phyloP scores from a whole-genome alignment of 2,888 invertebrate genomes.

The Sminthurides aquaticus region DNA sequence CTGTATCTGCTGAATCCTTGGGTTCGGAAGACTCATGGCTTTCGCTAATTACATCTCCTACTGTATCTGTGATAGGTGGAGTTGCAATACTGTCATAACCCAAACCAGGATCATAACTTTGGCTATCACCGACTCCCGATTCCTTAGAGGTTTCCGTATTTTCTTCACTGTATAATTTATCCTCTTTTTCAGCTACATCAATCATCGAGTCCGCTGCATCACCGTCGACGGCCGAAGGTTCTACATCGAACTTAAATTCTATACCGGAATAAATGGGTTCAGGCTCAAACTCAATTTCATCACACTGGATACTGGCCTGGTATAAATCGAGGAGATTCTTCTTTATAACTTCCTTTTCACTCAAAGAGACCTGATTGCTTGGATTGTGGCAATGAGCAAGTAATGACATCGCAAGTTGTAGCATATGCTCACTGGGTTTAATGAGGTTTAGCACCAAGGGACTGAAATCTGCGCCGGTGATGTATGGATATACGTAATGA shows the following conservation, averaged over 20 bases:
- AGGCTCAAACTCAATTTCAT: constrained; percentile 3
- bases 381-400: constrained; percentile 6
- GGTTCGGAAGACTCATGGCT: neutral
- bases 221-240: neutral
- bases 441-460: constrained; percentile 9
- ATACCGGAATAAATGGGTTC: neutral
- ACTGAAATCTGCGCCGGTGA: constrained; percentile 17
- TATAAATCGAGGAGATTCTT: constrained; percentile 3
- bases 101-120: neutral
- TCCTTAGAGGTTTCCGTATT: neutral
- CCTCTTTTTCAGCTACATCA: neutral
- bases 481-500: constrained; percentile 7
- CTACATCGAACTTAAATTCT: constrained; percentile 2
- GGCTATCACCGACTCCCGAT: neutral
- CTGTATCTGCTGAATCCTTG: neutral
- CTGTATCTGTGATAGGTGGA: neutral
- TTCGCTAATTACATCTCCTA: neutral
- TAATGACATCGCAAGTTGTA: constrained; percentile 10
- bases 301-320: neutral
- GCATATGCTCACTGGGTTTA: constrained; percentile 11
- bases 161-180: constrained; percentile 5
- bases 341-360: neutral
- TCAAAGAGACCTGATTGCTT: neutral
- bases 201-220: neutral
- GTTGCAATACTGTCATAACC: neutral